phyloP scores from a whole-genome alignment of 2,888 invertebrate species.

The Metalampra italica region DNA sequence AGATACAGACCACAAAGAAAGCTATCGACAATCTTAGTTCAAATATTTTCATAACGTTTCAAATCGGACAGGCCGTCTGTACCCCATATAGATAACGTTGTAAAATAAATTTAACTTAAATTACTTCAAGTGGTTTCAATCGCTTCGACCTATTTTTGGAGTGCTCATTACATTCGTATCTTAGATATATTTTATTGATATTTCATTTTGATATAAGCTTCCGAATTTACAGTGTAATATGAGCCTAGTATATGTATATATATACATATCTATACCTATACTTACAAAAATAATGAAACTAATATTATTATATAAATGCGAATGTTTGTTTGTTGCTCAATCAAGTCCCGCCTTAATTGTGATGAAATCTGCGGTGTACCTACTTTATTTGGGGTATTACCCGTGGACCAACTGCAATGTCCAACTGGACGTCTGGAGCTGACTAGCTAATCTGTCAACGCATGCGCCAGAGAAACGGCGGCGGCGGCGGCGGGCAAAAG shows the following conservation, averaged over 20 bases:
- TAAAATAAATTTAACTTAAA: conserved; percentile 33
- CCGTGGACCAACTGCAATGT: too few species aligned
- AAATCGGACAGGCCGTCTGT: conserved; percentile 3
- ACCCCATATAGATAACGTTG: conserved; percentile 24
- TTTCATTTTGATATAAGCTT: conserved; percentile 32
- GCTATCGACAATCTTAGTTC: neutral
- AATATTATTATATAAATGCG: too few species aligned
- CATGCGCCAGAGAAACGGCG: too few species aligned
- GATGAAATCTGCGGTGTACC: too few species aligned
- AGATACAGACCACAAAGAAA: too few species aligned
- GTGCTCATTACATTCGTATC: conserved; percentile 47
- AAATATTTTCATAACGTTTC: conserved; percentile 13
- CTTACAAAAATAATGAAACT: neutral
- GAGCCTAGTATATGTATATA: too few species aligned
- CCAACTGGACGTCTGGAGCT: too few species aligned
- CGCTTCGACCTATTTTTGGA: conserved; percentile 51
- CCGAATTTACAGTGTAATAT: conserved; percentile 21
- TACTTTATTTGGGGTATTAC: too few species aligned
- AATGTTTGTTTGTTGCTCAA: too few species aligned
- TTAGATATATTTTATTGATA: conserved; percentile 19
- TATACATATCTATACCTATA: neutral
- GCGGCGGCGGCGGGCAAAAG: too few species aligned
- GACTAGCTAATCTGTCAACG: too few species aligned
- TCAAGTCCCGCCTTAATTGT: too few species aligned
- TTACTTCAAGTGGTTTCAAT: conserved; percentile 55